These are phyloP conservation scores for Xylophagus ater DNA, from an alignment of 2,888 invertebrate species.

Conservation along the genomic window DNA sequence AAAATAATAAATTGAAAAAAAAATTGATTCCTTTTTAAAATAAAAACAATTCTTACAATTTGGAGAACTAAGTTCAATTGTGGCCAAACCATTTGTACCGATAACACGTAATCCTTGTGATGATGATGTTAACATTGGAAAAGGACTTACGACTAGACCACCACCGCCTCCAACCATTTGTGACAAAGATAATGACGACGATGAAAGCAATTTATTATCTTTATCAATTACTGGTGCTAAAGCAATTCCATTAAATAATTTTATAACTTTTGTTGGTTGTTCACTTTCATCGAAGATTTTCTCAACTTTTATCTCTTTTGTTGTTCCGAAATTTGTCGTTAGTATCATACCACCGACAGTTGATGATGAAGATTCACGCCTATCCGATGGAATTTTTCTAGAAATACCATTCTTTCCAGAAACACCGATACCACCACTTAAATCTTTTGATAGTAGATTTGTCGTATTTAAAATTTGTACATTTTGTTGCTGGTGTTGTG, in stretches of 20 bases:
- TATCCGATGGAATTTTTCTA: conserved; percentile 9
- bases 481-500: conserved; percentile 7
- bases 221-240: conserved; percentile 22
- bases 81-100: conserved; percentile 23
- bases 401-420: conserved; percentile 17
- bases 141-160: conserved; percentile 43
- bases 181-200: conserved; percentile 21
- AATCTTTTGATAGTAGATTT: conserved; percentile 12
- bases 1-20: conserved; percentile 2
- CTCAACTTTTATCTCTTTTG: conserved; percentile 14
- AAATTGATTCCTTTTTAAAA: background rate
- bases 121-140: conserved; percentile 19
- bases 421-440: too few relatives aligned
- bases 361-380: conserved; percentile 7
- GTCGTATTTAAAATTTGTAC: conserved; percentile 13
- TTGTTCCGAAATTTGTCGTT: conserved; percentile 5
- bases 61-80: conserved; percentile 23
- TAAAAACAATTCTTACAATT: conserved; percentile 3
- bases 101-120: conserved; percentile 22
- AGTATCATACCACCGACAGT: conserved; percentile 8
- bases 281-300: conserved; percentile 10
- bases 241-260: conserved; percentile 25
- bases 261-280: conserved; percentile 24
- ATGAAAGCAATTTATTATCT: conserved; percentile 21
- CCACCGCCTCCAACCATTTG: conserved; percentile 29